phyloP scores from a whole-genome alignment of 2,113 vertebrate species.

The Alouatta palliata region DNA sequence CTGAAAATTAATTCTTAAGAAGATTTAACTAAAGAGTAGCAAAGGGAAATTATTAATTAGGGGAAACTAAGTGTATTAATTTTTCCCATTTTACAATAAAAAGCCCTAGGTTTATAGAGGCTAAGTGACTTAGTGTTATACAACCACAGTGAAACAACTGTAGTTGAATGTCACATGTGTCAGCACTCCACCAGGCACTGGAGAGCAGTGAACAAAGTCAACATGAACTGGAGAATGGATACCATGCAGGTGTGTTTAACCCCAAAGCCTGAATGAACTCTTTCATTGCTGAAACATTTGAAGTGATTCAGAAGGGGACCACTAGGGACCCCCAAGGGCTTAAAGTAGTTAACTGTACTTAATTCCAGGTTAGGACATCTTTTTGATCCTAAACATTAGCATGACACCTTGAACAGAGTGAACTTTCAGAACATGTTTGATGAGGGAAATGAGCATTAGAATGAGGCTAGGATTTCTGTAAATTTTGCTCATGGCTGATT shows the following conservation, averaged over 20 bases:
- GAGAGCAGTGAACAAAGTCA: not conserved
- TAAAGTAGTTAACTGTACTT: not conserved
- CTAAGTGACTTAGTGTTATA: not conserved
- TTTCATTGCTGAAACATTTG: not conserved
- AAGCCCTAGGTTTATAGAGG: not conserved
- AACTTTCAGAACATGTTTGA: not conserved
- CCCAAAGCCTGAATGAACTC: not conserved
- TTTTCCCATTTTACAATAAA: not conserved
- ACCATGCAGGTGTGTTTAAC: not conserved
- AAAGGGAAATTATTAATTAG: not conserved
- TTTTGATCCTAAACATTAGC: not conserved
- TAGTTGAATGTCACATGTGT: not conserved
- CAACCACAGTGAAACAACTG: not conserved
- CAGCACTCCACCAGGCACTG: not conserved
- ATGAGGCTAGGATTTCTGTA: not conserved
- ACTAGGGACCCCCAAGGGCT: not conserved
- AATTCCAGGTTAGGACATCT: not conserved
- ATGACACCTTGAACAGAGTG: not conserved
- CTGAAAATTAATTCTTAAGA: not conserved
- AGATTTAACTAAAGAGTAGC: not conserved
- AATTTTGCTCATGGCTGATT: not conserved
- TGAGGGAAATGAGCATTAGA: not conserved
- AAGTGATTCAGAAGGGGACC: not conserved
- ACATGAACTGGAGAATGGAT: not conserved
- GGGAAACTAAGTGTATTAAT: not conserved